phyloP scores from a whole-genome alignment of 1,140 invertebrate species.

The Scaptomyza pallida region DNA sequence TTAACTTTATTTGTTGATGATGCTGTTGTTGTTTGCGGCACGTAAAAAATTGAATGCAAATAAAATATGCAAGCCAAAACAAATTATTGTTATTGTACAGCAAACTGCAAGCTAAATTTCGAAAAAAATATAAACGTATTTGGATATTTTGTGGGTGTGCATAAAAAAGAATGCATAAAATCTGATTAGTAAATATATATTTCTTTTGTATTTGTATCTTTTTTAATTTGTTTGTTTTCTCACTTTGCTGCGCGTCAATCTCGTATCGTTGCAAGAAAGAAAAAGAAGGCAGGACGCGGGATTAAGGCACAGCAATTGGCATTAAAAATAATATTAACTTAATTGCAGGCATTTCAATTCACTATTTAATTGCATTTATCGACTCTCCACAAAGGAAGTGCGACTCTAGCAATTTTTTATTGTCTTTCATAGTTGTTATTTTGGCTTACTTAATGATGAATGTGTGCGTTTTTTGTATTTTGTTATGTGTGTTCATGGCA shows the following conservation, averaged over 20 bases:
- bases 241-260: conserved; percentile 74
- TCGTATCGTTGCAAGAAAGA: conserved; percentile 41
- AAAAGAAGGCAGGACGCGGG: conserved; percentile 47
- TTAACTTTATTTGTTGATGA: conserved; percentile 24
- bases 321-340: conserved; percentile 67
- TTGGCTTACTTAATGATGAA: conserved; percentile 37
- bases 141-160: conserved; percentile 18
- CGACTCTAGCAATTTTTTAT: conserved; percentile 23
- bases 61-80: conserved; percentile 52
- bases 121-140: conserved; percentile 4
- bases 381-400: background rate
- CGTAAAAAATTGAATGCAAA: conserved; percentile 38
- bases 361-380: conserved; percentile 41
- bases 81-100: conserved; percentile 49
- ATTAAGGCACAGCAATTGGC: conserved; percentile 73
- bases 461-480: background rate
- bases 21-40: conserved; percentile 23
- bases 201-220: conserved; percentile 4
- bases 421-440: conserved; percentile 7
- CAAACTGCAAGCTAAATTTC: conserved; percentile 49
- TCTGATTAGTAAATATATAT: conserved; percentile 7
- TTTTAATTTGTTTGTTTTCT: conserved; percentile 22
- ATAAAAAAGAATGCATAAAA: conserved; percentile 23
- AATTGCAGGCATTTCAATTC: conserved; percentile 62
- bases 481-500: conserved; percentile 84